Evolutionary conservation across 2,113 vertebrate genomes (phyloP).

Genomic region (Dicaeum eximium): DNA sequence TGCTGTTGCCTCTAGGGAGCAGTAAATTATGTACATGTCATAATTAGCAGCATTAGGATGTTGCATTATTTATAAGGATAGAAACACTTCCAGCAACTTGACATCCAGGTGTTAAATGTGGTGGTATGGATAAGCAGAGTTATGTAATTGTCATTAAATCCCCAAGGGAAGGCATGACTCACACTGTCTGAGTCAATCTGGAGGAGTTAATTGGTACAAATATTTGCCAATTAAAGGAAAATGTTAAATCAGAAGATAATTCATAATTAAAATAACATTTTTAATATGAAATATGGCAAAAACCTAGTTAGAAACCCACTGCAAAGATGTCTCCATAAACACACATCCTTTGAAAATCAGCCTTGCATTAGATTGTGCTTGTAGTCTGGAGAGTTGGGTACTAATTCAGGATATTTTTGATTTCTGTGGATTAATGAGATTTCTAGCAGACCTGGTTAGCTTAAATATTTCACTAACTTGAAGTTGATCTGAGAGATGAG

Average conservation of each 20-base stretch:
- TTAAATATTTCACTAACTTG: not conserved
- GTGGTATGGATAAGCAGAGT: not conserved
- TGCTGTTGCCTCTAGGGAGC: not conserved
- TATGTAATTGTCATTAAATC: not conserved
- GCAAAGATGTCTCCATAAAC: not conserved
- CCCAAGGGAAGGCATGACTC: not conserved
- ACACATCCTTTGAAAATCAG: not conserved
- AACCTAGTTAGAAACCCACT: not conserved
- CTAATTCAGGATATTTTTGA: not conserved
- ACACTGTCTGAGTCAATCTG: not conserved
- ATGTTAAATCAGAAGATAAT: not conserved
- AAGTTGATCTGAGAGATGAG: not conserved
- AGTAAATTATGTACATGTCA: not conserved
- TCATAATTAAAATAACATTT: not conserved
- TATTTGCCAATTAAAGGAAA: not conserved
- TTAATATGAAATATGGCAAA: not conserved
- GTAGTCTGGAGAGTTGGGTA: not conserved
- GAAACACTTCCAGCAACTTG: not conserved
- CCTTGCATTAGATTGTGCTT: not conserved
- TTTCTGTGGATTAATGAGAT: not conserved
- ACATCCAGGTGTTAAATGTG: not conserved
- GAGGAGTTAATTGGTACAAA: not conserved
- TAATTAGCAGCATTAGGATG: not conserved
- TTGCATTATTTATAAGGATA: constrained; percentile 19
- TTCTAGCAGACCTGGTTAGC: not conserved